These are phyloP conservation scores for Drosophila teissieri DNA, from an alignment of 1,140 invertebrate genomes.

Conservation along the genomic window DNA sequence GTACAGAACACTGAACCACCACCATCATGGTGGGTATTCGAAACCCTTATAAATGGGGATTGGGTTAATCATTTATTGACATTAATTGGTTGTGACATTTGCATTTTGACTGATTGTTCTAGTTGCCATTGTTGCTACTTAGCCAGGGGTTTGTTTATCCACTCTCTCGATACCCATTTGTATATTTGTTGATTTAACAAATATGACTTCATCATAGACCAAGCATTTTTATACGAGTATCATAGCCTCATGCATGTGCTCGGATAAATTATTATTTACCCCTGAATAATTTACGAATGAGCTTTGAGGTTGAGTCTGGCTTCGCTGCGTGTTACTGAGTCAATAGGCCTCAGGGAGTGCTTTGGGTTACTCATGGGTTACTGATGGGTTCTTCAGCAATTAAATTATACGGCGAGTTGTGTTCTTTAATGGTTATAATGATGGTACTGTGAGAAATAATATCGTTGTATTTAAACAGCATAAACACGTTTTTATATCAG, in stretches of 20 bases:
- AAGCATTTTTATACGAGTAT: slow-evolving; percentile 43
- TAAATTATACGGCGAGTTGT: slow-evolving; percentile 5
- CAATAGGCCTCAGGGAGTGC: slow-evolving; percentile 55
- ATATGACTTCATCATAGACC: slow-evolving; percentile 74
- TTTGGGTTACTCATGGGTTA: slow-evolving; percentile 3
- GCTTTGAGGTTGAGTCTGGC: slow-evolving; percentile 56
- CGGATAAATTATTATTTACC: slow-evolving; percentile 33
- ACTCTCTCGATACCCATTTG: slow-evolving; percentile 21
- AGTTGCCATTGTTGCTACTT: slow-evolving; percentile 81
- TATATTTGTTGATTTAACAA: slow-evolving; percentile 66
- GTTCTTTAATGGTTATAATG: not conserved
- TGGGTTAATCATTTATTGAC: slow-evolving; percentile 76
- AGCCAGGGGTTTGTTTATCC: slow-evolving; percentile 62
- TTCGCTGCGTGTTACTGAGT: slow-evolving; percentile 64
- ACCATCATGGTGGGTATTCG: slow-evolving; percentile 15
- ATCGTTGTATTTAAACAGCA: not conserved
- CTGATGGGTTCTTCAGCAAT: not conserved
- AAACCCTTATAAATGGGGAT: slow-evolving; percentile 20
- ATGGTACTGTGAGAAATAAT: not conserved
- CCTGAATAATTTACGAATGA: slow-evolving; percentile 77
- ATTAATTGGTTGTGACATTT: slow-evolving; percentile 84
- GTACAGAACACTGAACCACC: slow-evolving; percentile 26
- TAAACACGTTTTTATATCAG: not conserved
- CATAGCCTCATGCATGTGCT: slow-evolving; percentile 2
- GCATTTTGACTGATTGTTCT: slow-evolving; percentile 79